Conservation (phyloP, 2,113 vertebrate genomes). For the Prochilodus magdalenae region DNA sequence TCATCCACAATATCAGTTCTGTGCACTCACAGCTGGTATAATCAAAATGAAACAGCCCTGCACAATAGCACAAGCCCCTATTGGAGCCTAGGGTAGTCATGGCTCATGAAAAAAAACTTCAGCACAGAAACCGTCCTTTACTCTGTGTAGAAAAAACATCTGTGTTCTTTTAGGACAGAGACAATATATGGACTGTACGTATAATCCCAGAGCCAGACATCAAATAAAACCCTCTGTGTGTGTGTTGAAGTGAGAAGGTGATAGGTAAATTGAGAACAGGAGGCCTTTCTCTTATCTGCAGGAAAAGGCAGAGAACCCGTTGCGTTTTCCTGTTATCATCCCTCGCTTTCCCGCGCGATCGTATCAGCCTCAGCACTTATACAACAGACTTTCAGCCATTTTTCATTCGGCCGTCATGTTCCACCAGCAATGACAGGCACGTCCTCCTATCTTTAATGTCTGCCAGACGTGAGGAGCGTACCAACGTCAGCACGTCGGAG, state of each 20-base stretch:
- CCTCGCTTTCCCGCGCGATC: conserved; percentile 21
- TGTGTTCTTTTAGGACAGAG: no score
- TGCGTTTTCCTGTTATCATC: conserved; percentile 15
- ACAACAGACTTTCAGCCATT: background rate
- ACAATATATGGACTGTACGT: no score
- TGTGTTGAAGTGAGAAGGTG: background rate
- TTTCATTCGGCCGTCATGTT: conserved; percentile 26
- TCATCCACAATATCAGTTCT: no score
- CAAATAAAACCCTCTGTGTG: background rate
- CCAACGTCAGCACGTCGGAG: background rate
- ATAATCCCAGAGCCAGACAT: background rate
- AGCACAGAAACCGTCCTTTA: no score
- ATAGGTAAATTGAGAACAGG: conserved; percentile 26
- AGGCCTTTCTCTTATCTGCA: conserved; percentile 38
- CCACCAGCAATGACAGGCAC: background rate
- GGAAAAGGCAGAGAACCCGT: conserved; percentile 16
- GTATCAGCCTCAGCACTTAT: background rate
- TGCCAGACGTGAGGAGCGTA: conserved; percentile 16
- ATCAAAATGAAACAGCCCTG: no score
- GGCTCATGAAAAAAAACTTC: no score
- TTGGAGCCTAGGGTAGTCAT: no score
- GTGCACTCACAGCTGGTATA: no score
- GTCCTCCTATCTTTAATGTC: background rate
- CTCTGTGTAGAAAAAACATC: no score
- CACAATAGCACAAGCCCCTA: no score